These are phyloP conservation scores for Gallinago nigripennis DNA, from an alignment of 2,797 vertebrate species.

Conservation along the genomic window DNA sequence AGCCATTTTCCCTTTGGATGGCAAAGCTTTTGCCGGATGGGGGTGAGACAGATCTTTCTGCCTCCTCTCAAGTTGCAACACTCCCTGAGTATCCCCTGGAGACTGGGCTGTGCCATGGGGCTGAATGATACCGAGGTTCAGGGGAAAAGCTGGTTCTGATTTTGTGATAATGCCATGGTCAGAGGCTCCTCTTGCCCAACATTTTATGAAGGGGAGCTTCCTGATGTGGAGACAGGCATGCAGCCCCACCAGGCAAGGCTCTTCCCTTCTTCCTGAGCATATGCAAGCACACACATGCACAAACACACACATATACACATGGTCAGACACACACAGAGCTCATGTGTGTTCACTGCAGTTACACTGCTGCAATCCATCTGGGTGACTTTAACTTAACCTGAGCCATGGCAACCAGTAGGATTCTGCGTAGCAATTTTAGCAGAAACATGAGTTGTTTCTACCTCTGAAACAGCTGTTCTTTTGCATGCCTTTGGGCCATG, in stretches of 20 bases:
- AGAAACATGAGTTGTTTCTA: neutral
- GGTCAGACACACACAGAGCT: accelerated
- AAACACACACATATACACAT: accelerated
- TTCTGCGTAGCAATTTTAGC: neutral
- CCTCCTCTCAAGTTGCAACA: neutral
- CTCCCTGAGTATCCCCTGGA: neutral
- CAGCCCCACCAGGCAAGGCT: neutral
- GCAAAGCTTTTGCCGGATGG: neutral
- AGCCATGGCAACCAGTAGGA: neutral
- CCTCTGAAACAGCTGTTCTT: neutral
- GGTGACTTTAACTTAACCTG: neutral
- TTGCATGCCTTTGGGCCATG: neutral
- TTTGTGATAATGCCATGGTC: neutral
- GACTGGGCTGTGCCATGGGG: neutral
- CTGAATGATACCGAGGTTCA: accelerated
- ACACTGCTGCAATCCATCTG: neutral
- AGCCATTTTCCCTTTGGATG: neutral
- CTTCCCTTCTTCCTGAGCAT: neutral
- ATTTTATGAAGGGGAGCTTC: neutral
- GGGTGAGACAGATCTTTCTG: neutral
- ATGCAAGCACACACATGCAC: accelerated
- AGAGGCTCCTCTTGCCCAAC: neutral
- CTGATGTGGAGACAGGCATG: neutral
- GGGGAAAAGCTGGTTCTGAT: neutral
- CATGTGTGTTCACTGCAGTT: neutral